Evolutionary conservation across 2,113 vertebrate genomes (phyloP), one percentile per base, ranked within the genome.

Genomic region (Struthidea cinerea): DNA sequence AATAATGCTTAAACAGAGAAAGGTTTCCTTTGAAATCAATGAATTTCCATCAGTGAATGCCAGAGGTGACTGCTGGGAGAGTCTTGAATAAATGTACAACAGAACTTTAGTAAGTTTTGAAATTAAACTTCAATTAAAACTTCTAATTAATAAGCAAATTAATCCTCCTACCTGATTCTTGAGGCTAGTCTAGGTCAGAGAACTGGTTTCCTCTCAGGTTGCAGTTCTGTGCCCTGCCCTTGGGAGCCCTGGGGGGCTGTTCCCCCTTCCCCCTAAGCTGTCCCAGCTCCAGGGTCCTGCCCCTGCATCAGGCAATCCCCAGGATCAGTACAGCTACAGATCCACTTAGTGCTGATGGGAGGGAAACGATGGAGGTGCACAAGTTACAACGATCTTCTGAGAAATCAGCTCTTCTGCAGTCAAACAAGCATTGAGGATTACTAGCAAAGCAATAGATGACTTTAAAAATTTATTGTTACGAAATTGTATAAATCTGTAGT

Each of bases 301-400:
- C 1, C 30, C 11, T 10, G 53, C 7, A 2, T 4, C 0, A 0
- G n/a, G 18, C 46, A 30, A 0, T 39, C 35, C n/a, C 47, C 15
- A 7, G 37, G 9, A 4, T n/a, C 30, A 5, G 3, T 3, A 6
- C 15, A 18, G 52, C 7, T 52, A 2, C 33, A 30, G 37, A 18
- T 27, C 60, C 33, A 5, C 21, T 8, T 13, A 28, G 24, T 2
- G 10, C 46, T 74, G n/a, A 14, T 3, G 4, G 22, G 60, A 64
- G 32, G 78, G 42, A 39, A 46, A 33, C 30, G 32, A 39, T n/a
- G 28, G 76, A 55, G 46, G 9, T 60, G 65, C 41, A 28, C 26
- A 24, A 13, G 11, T 65, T 74, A 47, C 20, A 39, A 0, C 6
- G 11, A 16, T 35, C 30, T n/a, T 28, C 24, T 59, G 47, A 65